Conservation (phyloP, 2,113 vertebrate genomes). For the Nannobrachium achirus region DNA sequence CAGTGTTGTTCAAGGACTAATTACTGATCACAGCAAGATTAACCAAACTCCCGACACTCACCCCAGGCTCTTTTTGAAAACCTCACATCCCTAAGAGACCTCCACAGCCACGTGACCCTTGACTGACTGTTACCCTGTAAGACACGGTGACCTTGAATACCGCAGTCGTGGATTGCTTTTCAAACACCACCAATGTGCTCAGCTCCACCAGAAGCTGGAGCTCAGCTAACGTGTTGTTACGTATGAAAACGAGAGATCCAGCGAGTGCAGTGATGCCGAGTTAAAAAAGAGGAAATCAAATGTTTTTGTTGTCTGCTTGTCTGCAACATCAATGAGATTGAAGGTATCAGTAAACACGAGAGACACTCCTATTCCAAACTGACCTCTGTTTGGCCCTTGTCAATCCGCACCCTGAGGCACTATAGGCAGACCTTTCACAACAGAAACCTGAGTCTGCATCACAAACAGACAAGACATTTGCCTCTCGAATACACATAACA, state of each 20-base stretch:
- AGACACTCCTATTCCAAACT: constrained; percentile 44
- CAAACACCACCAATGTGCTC: not conserved
- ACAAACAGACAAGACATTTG: constrained; percentile 31
- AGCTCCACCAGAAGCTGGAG: not conserved
- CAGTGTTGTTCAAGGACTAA: constrained; percentile 68
- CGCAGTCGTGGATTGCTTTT: constrained; percentile 20
- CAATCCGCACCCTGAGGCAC: constrained; percentile 50
- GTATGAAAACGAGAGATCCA: constrained; percentile 52
- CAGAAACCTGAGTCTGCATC: constrained; percentile 53
- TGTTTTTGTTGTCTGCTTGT: constrained; percentile 13
- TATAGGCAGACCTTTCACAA: constrained; percentile 33
- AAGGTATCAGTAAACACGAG: constrained; percentile 58
- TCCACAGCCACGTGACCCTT: constrained; percentile 29
- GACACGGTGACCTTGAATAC: constrained; percentile 50
- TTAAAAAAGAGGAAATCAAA: constrained; percentile 53
- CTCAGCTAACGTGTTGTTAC: constrained; percentile 30
- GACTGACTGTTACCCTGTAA: constrained; percentile 6
- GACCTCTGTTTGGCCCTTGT: constrained; percentile 71
- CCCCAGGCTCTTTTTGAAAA: constrained; percentile 53
- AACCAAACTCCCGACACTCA: constrained; percentile 55
- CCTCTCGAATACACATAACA: constrained; percentile 25
- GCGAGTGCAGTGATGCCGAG: constrained; percentile 50
- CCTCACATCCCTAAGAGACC: constrained; percentile 14
- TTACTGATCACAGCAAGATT: constrained; percentile 75
- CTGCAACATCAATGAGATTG: constrained; percentile 51